Base-by-base conservation (phyloP, 2,888 invertebrate species). In the Vesta saturnalis region DNA sequence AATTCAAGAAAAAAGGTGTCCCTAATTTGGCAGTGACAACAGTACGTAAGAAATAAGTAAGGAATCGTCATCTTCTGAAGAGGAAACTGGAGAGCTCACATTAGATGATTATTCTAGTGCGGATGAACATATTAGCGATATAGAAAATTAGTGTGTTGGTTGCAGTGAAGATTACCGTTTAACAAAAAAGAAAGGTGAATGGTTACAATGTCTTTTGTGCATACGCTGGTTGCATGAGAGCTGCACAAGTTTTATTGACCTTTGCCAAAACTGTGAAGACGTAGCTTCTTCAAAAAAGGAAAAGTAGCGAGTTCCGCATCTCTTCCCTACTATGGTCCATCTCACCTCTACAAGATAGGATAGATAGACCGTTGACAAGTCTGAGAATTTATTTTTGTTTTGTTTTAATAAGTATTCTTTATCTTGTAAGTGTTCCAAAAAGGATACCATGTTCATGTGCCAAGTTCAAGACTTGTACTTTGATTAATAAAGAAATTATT, bases 121-220 rank as follows among this genome's bases (percentile, higher is more conserved):
- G 14, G 56, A 16, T 5, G 23, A 56, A 4, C 3, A 6, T n/a
- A n/a, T 30, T 35, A 56, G 55, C 15, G 23, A 56, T 23, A 4
- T 23, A 23, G 58, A 39, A 58, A 58, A 58, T 16, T 35, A 39
- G 16, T 58, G 58, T 58, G 21, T 22, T 1, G 55, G 55, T n/a
- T 30, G 30, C 30, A 5, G 10, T 30, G 30, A 30, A 30, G 30
- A 30, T 30, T 30, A 30, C 10, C 30, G 30, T n/a, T 1, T n/a
- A 55, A 55, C n/a, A 8, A 19, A 21, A n/a, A 21, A 8, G 12
- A 19, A 55, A 10, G 55, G 8, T 21, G 21, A 55, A n/a, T 55
- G 55, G 21, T n/a, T 55, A 55, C 12, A 21, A 19, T 55, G 21
- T 22, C 12, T 55, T 8, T 1, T 22, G 21, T 55, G 55, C 14